A percentile compares a stretch with the other conserved stretches of the same genome.
phyloP scores from a whole-genome alignment of 2,888 invertebrate genomes.

The Drosophila melanosoma region DNA sequence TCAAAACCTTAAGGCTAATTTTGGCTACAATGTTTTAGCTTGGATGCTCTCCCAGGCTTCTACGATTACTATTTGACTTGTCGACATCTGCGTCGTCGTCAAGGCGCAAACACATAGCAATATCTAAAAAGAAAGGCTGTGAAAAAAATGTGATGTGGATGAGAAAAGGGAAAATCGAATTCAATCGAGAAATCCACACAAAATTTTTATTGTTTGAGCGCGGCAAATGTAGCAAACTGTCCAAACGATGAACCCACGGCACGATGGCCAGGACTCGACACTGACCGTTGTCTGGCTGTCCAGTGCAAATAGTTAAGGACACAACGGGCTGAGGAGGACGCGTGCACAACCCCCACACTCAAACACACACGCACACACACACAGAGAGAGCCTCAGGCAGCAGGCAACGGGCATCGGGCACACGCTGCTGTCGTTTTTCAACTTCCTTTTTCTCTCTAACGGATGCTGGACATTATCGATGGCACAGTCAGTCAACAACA shows the following conservation, averaged over 20 bases:
- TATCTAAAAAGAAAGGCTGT: constrained; percentile 58
- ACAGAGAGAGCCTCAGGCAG: constrained; percentile 4
- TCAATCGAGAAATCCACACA: constrained; percentile 68
- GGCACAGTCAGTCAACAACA: constrained; percentile 56
- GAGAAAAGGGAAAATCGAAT: constrained; percentile 40
- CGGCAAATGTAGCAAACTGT: constrained; percentile 74
- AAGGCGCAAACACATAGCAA: constrained; percentile 46
- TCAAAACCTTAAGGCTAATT: not conserved
- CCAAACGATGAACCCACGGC: constrained; percentile 58
- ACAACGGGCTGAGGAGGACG: constrained; percentile 45
- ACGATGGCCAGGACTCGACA: constrained; percentile 33
- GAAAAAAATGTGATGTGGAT: constrained; percentile 20
- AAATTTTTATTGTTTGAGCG: constrained; percentile 70
- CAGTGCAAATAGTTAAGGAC: constrained; percentile 67
- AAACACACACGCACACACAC: constrained; percentile 14
- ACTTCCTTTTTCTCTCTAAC: constrained; percentile 78
- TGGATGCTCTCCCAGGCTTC: constrained; percentile 56
- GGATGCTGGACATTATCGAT: constrained; percentile 81
- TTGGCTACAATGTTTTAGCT: not conserved
- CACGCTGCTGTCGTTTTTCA: constrained; percentile 72
- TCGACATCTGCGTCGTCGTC: constrained; percentile 57
- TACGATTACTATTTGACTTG: constrained; percentile 68
- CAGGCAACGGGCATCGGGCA: constrained; percentile 33
- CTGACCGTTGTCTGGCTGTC: constrained; percentile 31
- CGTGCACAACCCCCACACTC: constrained; percentile 73